Conservation (phyloP, 2,113 vertebrate genomes). For the Colistium nudipinnis region DNA sequence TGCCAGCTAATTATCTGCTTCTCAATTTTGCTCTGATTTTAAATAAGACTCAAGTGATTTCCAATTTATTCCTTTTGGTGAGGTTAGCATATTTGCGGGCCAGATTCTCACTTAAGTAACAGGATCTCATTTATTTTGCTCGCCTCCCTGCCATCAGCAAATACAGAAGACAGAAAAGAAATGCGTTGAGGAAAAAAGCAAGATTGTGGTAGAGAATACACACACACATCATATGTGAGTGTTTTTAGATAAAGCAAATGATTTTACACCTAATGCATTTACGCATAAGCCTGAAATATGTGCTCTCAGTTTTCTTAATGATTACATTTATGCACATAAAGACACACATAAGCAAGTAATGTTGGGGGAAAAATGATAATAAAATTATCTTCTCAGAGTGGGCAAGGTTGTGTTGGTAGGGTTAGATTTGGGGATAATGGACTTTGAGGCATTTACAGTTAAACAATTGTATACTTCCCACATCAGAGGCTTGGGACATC, state of each 20-base stretch:
- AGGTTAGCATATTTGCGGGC: constrained; percentile 54
- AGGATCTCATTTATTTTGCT: constrained; percentile 35
- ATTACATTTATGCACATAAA: neutral
- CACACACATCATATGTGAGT: neutral
- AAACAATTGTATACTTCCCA: neutral
- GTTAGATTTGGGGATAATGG: too few relatives aligned
- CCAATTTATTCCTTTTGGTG: constrained; percentile 53
- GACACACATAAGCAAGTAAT: neutral
- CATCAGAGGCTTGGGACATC: neutral
- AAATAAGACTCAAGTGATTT: constrained; percentile 49
- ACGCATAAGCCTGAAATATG: neutral
- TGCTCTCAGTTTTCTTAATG: neutral
- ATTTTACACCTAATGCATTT: neutral
- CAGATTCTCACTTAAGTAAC: constrained; percentile 34
- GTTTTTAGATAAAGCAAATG: neutral
- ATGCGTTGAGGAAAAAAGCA: neutral
- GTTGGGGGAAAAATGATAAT: neutral
- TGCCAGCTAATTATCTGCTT: constrained; percentile 54
- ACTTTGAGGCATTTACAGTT: neutral
- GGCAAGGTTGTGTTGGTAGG: too few relatives aligned
- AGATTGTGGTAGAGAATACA: neutral
- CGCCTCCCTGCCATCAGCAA: constrained; percentile 24
- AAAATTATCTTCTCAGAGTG: neutral
- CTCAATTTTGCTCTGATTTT: constrained; percentile 38
- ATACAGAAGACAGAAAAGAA: neutral